Base-by-base conservation (phyloP, 2,797 vertebrate genomes). In the Hoplostethus mediterraneus region DNA sequence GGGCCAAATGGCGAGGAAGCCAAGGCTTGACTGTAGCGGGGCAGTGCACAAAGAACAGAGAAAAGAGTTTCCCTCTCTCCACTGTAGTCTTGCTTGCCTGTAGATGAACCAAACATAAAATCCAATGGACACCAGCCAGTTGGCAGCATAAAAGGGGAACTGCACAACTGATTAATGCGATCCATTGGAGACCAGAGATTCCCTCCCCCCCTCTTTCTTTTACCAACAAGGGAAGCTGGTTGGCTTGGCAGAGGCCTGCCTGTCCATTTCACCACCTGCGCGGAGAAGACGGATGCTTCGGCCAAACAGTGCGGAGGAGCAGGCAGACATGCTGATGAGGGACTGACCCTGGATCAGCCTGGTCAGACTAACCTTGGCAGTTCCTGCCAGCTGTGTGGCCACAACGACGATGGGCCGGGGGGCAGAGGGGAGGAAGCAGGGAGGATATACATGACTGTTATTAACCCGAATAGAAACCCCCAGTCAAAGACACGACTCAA, bases 121-220 rank as follows among this genome's bases (percentile, higher is more conserved):
- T 74, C 48, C 83, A 79, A 86, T 95, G 94, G 95, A 93, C 30
- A 61, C 63, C 38, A 56, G 95, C 95, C 95, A 97, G 73, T 0
- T 96, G 95, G 94, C 95, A 94, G 84, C 77, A 84, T 75, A 63
- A 67, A 83, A 81, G 75, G 76, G 87, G 87, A 93, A 92, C 80
- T 92, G 90, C 79, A 83, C 90, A 87, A 92, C 86, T 91, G 81
- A 92, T 93, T 94, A 92, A 92, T 87, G 90, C 73, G 88, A 93
- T 90, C 92, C 87, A 88, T 87, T 85, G 81, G 91, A 89, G 88
- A 84, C 84, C 67, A 87, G 89, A 88, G 75, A 83, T 77, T 77
- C 69, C 73, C 71, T 63, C 56, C 73, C 42, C 14, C 49, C 75
- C 55, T 69, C 68, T 36, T 73, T 62, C 52, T 56, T 38, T 56